These are phyloP conservation scores for Acromyrmex echinatior DNA, from an alignment of 1,140 invertebrate genomes.

Conservation along the genomic window DNA sequence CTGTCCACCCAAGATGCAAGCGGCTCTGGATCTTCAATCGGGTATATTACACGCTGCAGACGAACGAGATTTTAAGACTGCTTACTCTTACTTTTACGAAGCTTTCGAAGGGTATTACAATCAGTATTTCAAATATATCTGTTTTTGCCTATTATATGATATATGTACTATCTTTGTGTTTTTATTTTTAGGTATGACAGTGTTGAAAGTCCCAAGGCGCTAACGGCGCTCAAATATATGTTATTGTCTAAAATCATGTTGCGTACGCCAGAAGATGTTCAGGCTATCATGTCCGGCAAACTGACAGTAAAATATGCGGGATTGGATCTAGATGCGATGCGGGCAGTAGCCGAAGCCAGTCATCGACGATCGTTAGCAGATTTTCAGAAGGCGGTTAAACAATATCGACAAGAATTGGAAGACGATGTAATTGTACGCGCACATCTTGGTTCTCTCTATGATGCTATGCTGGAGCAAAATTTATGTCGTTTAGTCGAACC, in stretches of 20 bases:
- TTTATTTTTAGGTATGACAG: slow-evolving; percentile 92
- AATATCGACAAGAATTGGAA: slow-evolving; percentile 96
- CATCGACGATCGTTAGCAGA: slow-evolving; percentile 98
- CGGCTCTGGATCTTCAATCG: slow-evolving; percentile 98
- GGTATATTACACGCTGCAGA: slow-evolving; percentile 99
- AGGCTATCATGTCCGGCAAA: slow-evolving; percentile 98
- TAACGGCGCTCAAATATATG: slow-evolving; percentile 99
- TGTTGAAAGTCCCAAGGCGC: slow-evolving; percentile 96
- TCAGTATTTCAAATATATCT: not conserved
- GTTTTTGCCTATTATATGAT: not conserved
- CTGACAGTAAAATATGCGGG: slow-evolving; percentile 98
- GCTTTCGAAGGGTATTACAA: slow-evolving; percentile 95
- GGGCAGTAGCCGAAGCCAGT: slow-evolving; percentile 97
- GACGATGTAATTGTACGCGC: slow-evolving; percentile 98
- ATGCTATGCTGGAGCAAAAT: slow-evolving; percentile 99
- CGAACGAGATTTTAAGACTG: slow-evolving; percentile 99
- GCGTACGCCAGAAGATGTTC: slow-evolving; percentile 98
- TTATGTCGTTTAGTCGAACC: slow-evolving; percentile 99
- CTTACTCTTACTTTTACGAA: slow-evolving; percentile 99
- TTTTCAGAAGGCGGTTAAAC: slow-evolving; percentile 95
- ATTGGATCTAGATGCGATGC: slow-evolving; percentile 98
- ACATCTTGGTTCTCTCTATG: slow-evolving; percentile 98
- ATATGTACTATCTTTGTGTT: not conserved
- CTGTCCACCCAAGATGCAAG: slow-evolving; percentile 99
- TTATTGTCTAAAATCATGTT: slow-evolving; percentile 99